phyloP scores from a whole-genome alignment of 2,888 invertebrate genomes.

The Zaprionus bogoriensis region DNA sequence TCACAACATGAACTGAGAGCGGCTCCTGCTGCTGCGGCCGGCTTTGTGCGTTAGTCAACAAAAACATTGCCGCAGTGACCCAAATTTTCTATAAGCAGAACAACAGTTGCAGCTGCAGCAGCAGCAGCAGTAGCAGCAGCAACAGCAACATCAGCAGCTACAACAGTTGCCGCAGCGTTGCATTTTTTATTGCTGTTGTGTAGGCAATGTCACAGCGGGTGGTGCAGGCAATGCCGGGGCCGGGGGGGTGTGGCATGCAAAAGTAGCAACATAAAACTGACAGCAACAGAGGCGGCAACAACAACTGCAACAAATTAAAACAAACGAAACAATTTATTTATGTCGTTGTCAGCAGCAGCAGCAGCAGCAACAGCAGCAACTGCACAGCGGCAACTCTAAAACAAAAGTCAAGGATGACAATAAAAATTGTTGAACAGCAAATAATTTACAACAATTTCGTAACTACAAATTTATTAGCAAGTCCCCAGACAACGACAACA shows the following conservation, averaged over 20 bases:
- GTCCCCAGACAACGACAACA: slow-evolving; percentile 14
- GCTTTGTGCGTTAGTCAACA: slow-evolving; percentile 58
- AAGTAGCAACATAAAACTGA: slow-evolving; percentile 58
- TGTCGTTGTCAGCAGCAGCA: slow-evolving; percentile 51
- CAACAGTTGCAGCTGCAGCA: slow-evolving; percentile 39
- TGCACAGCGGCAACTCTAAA: slow-evolving; percentile 28
- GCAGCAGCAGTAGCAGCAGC: slow-evolving; percentile 20
- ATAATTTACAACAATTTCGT: slow-evolving; percentile 66
- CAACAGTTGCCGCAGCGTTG: slow-evolving; percentile 22
- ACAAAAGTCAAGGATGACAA: slow-evolving; percentile 43
- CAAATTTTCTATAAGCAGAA: slow-evolving; percentile 61
- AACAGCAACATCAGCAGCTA: slow-evolving; percentile 24
- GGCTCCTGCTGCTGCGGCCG: slow-evolving; percentile 35
- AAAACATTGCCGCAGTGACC: slow-evolving; percentile 77
- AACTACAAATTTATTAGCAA: slow-evolving; percentile 57
- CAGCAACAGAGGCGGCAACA: slow-evolving; percentile 42
- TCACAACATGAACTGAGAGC: slow-evolving; percentile 2
- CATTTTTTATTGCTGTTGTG: slow-evolving; percentile 45
- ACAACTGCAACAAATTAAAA: slow-evolving; percentile 48
- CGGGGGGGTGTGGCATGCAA: slow-evolving; percentile 17
- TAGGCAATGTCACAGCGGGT: slow-evolving; percentile 41
- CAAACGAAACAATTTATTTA: slow-evolving; percentile 55
- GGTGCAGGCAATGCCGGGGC: background rate
- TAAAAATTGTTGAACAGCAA: slow-evolving; percentile 51
- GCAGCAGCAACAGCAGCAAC: slow-evolving; percentile 13